phyloP scores from a whole-genome alignment of 2,888 invertebrate species.

The Saturnia pavonia region DNA sequence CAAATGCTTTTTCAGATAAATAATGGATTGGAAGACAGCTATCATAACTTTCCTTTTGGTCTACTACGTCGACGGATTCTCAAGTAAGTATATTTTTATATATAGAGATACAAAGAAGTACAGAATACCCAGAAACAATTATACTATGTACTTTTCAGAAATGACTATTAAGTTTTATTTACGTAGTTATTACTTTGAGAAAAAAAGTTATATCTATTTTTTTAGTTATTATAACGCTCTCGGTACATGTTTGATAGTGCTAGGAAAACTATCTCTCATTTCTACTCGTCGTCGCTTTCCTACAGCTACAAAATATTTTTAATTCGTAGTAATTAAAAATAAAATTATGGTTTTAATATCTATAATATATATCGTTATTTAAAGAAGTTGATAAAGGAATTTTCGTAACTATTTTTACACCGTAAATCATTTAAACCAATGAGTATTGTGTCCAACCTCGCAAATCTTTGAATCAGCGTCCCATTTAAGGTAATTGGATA shows the following conservation, averaged over 20 bases:
- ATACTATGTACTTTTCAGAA: no score
- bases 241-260: no score
- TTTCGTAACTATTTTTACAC: not conserved
- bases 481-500: not conserved
- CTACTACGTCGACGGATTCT: conserved; percentile 69
- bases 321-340: no score
- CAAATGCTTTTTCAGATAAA: conserved; percentile 42
- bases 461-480: not conserved
- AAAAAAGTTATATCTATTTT: no score
- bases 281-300: no score
- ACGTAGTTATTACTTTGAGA: no score
- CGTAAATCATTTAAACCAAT: not conserved
- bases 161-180: no score
- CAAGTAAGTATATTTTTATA: conserved; percentile 59
- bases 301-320: no score
- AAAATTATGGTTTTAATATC: not conserved
- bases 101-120: not conserved
- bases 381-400: not conserved
- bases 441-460: not conserved
- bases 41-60: conserved; percentile 57
- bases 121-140: not conserved
- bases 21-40: conserved; percentile 71
- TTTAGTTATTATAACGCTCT: no score
- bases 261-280: no score
- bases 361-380: no score